Percentiles rank a stretch among this genome's conserved stretches.
phyloP scores from a whole-genome alignment of 2,888 invertebrate genomes.

The Gortyna flavago region DNA sequence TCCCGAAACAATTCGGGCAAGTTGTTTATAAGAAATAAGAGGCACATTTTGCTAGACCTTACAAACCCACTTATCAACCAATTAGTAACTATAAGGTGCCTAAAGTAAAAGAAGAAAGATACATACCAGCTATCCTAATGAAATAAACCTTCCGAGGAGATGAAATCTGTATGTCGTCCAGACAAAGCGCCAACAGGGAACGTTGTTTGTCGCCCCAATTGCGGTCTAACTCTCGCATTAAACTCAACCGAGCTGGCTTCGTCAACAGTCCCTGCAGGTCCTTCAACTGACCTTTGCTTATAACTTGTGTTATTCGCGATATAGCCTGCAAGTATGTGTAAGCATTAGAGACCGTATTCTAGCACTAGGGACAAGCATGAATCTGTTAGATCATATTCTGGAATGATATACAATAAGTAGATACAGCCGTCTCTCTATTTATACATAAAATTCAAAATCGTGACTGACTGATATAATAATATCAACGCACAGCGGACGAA shows the following conservation, averaged over 20 bases:
- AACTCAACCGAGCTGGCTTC: slow-evolving; percentile 82
- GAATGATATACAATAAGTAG: neutral
- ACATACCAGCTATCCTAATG: slow-evolving; percentile 84
- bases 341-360: neutral
- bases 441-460: too few species aligned
- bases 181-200: slow-evolving; percentile 77
- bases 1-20: neutral
- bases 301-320: slow-evolving; percentile 84
- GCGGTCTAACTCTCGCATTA: slow-evolving; percentile 84
- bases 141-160: slow-evolving; percentile 87
- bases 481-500: too few species aligned
- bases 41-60: neutral
- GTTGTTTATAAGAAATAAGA: too few species aligned
- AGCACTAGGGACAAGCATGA: neutral
- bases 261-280: slow-evolving; percentile 86
- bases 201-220: slow-evolving; percentile 84
- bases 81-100: neutral
- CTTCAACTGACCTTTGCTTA: slow-evolving; percentile 80
- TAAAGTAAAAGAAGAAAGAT: neutral
- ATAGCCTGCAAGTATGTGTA: slow-evolving; percentile 79
- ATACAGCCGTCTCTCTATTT: too few species aligned
- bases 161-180: slow-evolving; percentile 85
- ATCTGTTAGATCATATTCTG: neutral
- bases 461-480: too few species aligned
- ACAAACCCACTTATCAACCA: neutral